phyloP scores from a whole-genome alignment of 1,140 invertebrate species.

The Triops longicaudatus region DNA sequence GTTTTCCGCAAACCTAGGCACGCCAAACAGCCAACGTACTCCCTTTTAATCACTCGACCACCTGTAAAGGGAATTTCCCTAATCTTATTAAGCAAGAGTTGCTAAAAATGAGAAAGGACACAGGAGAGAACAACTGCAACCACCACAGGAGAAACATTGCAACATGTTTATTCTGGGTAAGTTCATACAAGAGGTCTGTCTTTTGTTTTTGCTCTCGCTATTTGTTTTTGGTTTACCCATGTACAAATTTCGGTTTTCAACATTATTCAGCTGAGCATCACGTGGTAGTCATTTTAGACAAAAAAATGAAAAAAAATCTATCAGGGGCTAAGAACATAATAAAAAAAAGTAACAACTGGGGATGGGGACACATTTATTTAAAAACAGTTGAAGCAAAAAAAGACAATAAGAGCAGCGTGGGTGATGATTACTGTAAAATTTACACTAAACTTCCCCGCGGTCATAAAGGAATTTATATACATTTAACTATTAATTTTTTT shows the following conservation, averaged over 20 bases:
- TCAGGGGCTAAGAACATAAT: background rate
- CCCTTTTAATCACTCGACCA: background rate
- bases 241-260: background rate
- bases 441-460: background rate
- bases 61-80: background rate
- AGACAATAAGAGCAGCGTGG: background rate
- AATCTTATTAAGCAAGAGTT: background rate
- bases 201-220: background rate
- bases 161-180: background rate
- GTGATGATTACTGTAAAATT: background rate
- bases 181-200: background rate
- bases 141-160: background rate
- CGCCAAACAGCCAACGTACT: background rate
- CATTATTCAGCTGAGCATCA: background rate
- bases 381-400: background rate
- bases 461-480: conserved; percentile 8
- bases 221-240: background rate
- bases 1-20: background rate
- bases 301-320: background rate
- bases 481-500: background rate
- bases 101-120: background rate
- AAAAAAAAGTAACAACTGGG: background rate
- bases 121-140: background rate
- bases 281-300: background rate
- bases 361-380: background rate